Evolutionary conservation across 2,797 vertebrate species (phyloP).

Genomic region (Phoebastria nigripes): DNA sequence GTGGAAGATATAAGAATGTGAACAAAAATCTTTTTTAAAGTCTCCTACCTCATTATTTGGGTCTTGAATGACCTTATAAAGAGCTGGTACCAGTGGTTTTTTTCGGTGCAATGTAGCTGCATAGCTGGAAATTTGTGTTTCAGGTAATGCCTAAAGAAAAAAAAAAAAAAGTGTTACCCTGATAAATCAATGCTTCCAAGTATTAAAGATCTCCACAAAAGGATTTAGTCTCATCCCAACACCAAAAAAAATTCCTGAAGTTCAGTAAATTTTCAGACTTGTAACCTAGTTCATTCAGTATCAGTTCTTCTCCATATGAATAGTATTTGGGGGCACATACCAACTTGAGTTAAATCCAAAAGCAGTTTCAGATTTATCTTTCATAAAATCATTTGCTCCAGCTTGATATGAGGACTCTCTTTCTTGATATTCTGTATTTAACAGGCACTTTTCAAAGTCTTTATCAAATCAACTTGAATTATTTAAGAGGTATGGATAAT

Average conservation of each 20-base stretch:
- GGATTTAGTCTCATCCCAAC: neutral
- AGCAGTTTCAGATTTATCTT: neutral
- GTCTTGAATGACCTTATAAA: conserved; percentile 96
- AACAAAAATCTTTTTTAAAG: neutral
- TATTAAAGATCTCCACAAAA: neutral
- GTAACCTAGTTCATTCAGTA: neutral
- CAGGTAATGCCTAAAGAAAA: conserved; percentile 87
- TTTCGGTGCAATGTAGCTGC: conserved; percentile 92
- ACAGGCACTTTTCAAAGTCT: neutral
- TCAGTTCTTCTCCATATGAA: neutral
- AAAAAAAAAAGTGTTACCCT: neutral
- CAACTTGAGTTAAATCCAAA: neutral
- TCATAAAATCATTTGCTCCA: neutral
- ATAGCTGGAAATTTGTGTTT: conserved; percentile 90
- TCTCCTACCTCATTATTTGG: conserved; percentile 90
- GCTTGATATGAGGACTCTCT: neutral
- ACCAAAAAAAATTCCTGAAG: neutral
- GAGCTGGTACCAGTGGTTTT: conserved; percentile 89
- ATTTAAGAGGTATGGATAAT: neutral
- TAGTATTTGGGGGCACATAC: neutral
- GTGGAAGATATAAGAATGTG: neutral
- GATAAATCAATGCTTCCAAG: neutral
- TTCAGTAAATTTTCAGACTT: neutral
- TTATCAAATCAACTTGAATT: neutral
- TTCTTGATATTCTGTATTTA: neutral